These are phyloP conservation scores for Bryconaethiops microstoma DNA, from an alignment of 2,797 vertebrate species.

Conservation along the genomic window DNA sequence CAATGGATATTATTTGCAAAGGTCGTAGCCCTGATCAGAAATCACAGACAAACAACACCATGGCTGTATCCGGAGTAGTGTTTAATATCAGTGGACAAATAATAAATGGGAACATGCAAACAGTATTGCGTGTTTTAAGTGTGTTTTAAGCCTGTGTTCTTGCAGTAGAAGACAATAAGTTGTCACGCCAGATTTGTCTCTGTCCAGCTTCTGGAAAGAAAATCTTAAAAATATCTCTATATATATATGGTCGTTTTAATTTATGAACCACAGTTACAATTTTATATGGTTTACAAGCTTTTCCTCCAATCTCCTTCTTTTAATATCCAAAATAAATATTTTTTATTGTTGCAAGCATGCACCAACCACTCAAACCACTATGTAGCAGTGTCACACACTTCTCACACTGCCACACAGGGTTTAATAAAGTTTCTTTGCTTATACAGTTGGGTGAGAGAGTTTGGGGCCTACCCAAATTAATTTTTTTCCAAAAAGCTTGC, in stretches of 20 bases:
- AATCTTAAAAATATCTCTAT: background rate
- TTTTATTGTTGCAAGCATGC: too few relatives aligned
- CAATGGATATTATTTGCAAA: background rate
- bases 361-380: too few relatives aligned
- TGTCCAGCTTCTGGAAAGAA: background rate
- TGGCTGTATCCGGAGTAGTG: background rate
- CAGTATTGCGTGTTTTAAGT: background rate
- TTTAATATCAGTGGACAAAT: background rate
- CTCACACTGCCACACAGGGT: too few relatives aligned
- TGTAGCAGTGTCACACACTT: too few relatives aligned
- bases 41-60: background rate
- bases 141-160: background rate
- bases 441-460: too few relatives aligned
- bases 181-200: background rate
- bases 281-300: too few relatives aligned
- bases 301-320: background rate
- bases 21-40: conserved; percentile 7
- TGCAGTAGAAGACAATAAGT: background rate
- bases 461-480: too few relatives aligned
- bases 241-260: background rate
- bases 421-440: too few relatives aligned
- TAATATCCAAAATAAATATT: too few relatives aligned
- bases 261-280: too few relatives aligned
- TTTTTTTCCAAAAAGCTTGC: too few relatives aligned
- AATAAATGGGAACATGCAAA: background rate